Conservation (phyloP, 2,888 invertebrate genomes). For the Pyrrhosoma nymphula region DNA sequence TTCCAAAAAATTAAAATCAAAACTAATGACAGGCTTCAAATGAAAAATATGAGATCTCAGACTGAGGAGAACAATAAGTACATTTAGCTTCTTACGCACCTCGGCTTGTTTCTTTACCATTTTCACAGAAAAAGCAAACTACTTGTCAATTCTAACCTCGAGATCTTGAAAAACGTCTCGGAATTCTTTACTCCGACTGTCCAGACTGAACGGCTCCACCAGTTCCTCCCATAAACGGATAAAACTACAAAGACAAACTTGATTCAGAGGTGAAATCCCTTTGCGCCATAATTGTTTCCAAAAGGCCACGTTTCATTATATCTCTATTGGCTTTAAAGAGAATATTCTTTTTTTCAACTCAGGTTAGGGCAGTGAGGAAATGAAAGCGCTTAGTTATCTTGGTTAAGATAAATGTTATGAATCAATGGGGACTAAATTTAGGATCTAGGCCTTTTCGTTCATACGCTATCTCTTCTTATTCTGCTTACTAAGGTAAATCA, state of each 20-base stretch:
- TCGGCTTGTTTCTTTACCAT: not conserved
- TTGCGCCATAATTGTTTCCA: not conserved
- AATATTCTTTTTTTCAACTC: too few species aligned
- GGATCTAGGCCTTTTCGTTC: too few species aligned
- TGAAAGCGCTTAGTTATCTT: too few species aligned
- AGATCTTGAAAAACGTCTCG: not conserved
- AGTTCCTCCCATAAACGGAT: conserved; percentile 38
- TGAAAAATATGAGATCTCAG: too few species aligned
- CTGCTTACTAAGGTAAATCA: too few species aligned
- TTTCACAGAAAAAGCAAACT: not conserved
- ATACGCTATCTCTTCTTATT: too few species aligned
- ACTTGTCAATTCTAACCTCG: not conserved
- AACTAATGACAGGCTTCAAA: too few species aligned
- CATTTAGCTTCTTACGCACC: not conserved
- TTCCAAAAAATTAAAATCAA: too few species aligned
- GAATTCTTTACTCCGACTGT: conserved; percentile 7
- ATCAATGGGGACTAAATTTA: too few species aligned
- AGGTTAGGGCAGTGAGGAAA: too few species aligned
- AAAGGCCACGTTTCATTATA: not conserved
- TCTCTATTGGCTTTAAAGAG: not conserved
- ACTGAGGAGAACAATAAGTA: too few species aligned
- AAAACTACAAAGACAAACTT: not conserved
- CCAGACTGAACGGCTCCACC: conserved; percentile 54
- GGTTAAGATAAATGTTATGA: too few species aligned
- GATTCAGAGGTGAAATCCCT: conserved; percentile 34